These are phyloP conservation scores for Rapana venosa DNA, from an alignment of 2,888 invertebrate species.

Conservation along the genomic window DNA sequence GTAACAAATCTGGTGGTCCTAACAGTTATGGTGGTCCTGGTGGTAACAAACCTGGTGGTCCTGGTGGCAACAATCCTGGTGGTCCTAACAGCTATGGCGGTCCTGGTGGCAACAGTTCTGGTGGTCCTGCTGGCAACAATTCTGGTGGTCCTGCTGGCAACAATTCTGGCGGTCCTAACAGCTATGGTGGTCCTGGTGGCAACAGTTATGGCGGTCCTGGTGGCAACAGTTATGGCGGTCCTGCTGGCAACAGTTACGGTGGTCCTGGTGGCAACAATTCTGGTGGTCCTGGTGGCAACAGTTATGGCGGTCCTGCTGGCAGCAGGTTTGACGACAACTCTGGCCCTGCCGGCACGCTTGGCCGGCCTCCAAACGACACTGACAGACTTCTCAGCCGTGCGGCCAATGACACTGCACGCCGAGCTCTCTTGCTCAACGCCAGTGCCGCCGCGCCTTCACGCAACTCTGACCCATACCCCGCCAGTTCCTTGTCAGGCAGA, in stretches of 20 bases:
- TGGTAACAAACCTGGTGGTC: too few relatives aligned
- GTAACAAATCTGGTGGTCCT: not conserved
- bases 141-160: not conserved
- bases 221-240: not conserved
- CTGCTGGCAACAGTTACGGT: not conserved
- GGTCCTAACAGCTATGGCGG: too few relatives aligned
- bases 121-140: not conserved
- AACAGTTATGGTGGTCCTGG: not conserved
- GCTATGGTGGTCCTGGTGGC: not conserved
- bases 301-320: not conserved
- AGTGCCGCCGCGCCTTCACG: not conserved
- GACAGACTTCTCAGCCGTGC: conserved; percentile 10
- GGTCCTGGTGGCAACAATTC: not conserved
- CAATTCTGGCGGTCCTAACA: not conserved
- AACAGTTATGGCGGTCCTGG: not conserved
- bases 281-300: conserved; percentile 19
- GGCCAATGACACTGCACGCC: conserved; percentile 11
- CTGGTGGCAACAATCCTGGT: too few relatives aligned
- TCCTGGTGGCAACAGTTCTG: not conserved
- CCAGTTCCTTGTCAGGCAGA: not conserved
- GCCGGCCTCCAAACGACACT: not conserved
- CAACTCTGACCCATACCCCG: not conserved
- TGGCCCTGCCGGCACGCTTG: not conserved
- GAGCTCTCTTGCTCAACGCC: not conserved
- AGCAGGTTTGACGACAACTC: not conserved